Conservation (phyloP, 2,113 vertebrate species). For the Arizona elegans region DNA sequence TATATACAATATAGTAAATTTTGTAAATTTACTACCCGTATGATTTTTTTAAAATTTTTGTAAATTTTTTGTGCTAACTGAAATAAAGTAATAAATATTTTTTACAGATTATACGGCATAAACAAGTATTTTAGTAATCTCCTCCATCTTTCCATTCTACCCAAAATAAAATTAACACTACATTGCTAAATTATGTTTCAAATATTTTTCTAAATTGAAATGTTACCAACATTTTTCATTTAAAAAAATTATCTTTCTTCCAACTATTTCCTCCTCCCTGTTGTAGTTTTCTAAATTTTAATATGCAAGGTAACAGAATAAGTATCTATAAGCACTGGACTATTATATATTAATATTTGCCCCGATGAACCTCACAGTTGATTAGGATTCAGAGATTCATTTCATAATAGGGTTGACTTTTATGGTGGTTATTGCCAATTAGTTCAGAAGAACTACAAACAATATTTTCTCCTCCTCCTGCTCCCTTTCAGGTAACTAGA, state of each 20-base stretch:
- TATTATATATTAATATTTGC: neutral
- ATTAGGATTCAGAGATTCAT: neutral
- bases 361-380: neutral
- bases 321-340: neutral
- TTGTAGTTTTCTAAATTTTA: neutral
- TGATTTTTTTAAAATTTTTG: neutral
- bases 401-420: neutral
- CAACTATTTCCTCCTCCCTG: neutral
- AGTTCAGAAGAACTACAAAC: neutral
- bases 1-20: neutral
- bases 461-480: neutral
- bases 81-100: neutral
- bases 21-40: neutral
- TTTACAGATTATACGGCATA: neutral
- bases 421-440: neutral
- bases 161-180: neutral
- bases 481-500: neutral
- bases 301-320: neutral
- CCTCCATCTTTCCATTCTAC: neutral
- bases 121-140: no score
- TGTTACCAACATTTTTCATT: neutral
- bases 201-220: neutral
- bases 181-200: neutral
- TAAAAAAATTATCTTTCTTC: neutral
- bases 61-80: neutral